These are phyloP conservation scores for Saimiri boliviensis DNA, from an alignment of 2,113 vertebrate species.

Conservation along the genomic window DNA sequence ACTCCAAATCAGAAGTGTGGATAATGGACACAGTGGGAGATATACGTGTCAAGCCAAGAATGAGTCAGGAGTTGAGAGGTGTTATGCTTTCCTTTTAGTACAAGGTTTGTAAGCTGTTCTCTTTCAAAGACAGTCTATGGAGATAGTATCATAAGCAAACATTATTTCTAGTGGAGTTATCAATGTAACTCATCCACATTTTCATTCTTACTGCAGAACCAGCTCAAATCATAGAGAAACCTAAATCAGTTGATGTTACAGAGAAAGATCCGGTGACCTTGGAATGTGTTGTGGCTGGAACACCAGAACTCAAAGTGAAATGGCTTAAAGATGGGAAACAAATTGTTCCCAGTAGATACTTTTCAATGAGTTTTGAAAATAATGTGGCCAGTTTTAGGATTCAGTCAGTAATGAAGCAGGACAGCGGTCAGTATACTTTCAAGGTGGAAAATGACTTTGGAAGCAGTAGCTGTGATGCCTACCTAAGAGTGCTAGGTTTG, in stretches of 20 bases:
- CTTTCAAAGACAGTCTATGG: neutral
- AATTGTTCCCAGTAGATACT: slow-evolving; percentile 94
- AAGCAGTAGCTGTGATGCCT: slow-evolving; percentile 92
- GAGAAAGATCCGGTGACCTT: slow-evolving; percentile 95
- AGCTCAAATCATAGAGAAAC: slow-evolving; percentile 94
- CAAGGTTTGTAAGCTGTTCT: slow-evolving; percentile 90
- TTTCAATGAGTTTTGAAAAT: slow-evolving; percentile 94
- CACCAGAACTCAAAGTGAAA: slow-evolving; percentile 95
- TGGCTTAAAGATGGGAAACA: slow-evolving; percentile 96
- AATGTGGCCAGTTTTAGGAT: slow-evolving; percentile 95
- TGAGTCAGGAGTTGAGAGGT: slow-evolving; percentile 93
- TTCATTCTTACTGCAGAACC: slow-evolving; percentile 88
- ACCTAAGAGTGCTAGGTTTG: slow-evolving; percentile 94
- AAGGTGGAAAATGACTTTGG: slow-evolving; percentile 97
- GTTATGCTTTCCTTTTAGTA: slow-evolving; percentile 92
- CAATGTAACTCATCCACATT: slow-evolving; percentile 51
- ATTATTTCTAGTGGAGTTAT: neutral
- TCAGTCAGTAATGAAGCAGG: slow-evolving; percentile 91
- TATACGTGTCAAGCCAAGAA: slow-evolving; percentile 97
- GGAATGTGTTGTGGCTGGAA: slow-evolving; percentile 95
- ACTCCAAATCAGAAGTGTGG: slow-evolving; percentile 88
- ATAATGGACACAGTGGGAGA: slow-evolving; percentile 90
- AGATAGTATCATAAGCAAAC: neutral
- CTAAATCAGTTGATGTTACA: slow-evolving; percentile 93
- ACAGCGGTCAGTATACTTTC: slow-evolving; percentile 94